Percentiles rank a stretch among this genome's conserved stretches.
Conservation (phyloP, 92 coral and sea anemone genomes). For the Muricea muricata region DNA sequence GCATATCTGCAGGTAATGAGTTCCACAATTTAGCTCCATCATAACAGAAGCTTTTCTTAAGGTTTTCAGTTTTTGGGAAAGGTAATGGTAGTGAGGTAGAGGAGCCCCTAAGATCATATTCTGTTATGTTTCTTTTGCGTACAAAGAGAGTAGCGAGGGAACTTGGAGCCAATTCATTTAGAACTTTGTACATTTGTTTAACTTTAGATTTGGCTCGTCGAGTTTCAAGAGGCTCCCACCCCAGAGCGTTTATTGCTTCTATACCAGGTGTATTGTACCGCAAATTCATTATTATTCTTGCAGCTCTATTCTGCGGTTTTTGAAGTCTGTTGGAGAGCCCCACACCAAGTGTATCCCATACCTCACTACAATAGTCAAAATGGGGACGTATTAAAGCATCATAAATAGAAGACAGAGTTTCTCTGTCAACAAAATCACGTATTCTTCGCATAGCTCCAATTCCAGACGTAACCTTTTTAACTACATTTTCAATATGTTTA, state of each 20-base stretch:
- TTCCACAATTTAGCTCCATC: conserved; percentile 33
- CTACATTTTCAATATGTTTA: neutral
- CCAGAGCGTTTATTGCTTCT: too few species aligned
- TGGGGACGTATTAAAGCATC: conserved; percentile 59
- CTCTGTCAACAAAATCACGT: conserved; percentile 23
- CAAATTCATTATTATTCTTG: conserved; percentile 34
- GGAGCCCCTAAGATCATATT: neutral
- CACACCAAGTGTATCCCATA: conserved; percentile 56
- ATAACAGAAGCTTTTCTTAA: conserved; percentile 49
- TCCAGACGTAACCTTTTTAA: conserved; percentile 26
- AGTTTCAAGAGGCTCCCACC: conserved; percentile 37
- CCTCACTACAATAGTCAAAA: conserved; percentile 66
- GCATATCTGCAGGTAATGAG: neutral
- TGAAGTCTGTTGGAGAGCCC: conserved; percentile 57
- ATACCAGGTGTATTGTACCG: neutral
- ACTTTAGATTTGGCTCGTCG: conserved; percentile 49
- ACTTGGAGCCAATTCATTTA: conserved; percentile 10
- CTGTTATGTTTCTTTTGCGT: neutral
- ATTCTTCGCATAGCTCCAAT: conserved; percentile 50
- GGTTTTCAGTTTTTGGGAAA: conserved; percentile 43
- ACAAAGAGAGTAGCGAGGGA: neutral
- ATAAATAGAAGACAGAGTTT: conserved; percentile 35
- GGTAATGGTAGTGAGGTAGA: neutral
- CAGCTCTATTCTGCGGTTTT: conserved; percentile 60
- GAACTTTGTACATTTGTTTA: conserved; percentile 48